These are phyloP conservation scores for Limenitis arthemis DNA, from an alignment of 2,888 invertebrate species.

Conservation along the genomic window DNA sequence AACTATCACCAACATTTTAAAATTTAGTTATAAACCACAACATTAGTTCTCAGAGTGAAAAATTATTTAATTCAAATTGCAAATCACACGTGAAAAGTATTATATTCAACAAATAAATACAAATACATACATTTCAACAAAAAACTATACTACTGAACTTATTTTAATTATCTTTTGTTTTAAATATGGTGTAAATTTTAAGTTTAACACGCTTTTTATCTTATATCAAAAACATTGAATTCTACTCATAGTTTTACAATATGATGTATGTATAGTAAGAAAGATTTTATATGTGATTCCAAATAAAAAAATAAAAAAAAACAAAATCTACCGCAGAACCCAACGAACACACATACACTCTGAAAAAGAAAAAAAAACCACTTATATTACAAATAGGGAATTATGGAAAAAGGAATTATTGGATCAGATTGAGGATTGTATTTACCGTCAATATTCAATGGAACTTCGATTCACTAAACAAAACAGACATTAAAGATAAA, in stretches of 20 bases:
- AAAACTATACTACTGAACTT: too few species aligned
- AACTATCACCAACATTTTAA: conserved; percentile 10
- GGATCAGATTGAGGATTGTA: conserved; percentile 14
- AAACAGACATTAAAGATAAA: too few species aligned
- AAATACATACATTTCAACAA: too few species aligned
- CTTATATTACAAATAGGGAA: conserved; percentile 31
- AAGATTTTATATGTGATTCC: conserved; percentile 38
- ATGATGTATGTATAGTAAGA: background rate
- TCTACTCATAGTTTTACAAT: too few species aligned
- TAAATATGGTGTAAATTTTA: too few species aligned
- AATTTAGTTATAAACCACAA: conserved; percentile 33
- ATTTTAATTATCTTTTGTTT: too few species aligned
- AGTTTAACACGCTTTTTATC: too few species aligned
- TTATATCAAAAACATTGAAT: too few species aligned
- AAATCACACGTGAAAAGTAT: conserved; percentile 38
- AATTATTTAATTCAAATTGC: conserved; percentile 16
- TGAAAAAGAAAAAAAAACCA: conserved; percentile 48
- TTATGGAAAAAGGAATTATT: conserved; percentile 15
- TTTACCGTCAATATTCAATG: too few species aligned
- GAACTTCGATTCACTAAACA: too few species aligned
- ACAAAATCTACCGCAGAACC: conserved; percentile 64
- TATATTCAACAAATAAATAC: too few species aligned
- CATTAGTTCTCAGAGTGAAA: conserved; percentile 39
- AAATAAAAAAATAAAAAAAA: conserved; percentile 38
- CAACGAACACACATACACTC: conserved; percentile 55